These are phyloP conservation scores for Diachasmimorpha longicaudata DNA, from an alignment of 1,140 invertebrate genomes.

Conservation along the genomic window DNA sequence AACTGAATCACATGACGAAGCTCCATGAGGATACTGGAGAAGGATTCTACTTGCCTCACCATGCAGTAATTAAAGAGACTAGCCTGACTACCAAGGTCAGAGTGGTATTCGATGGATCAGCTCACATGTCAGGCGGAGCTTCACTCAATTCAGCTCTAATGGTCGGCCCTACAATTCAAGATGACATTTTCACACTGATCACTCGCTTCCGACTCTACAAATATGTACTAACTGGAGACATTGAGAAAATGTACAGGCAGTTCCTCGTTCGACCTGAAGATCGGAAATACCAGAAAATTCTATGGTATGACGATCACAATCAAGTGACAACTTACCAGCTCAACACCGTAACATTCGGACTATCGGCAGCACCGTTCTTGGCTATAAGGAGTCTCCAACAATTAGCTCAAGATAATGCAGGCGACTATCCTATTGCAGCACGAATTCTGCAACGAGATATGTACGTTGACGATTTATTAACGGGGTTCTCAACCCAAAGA, in stretches of 20 bases:
- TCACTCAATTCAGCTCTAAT: constrained; percentile 28
- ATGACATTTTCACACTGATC: constrained; percentile 22
- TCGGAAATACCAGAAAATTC: constrained; percentile 46
- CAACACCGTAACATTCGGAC: constrained; percentile 52
- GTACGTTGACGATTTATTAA: constrained; percentile 46
- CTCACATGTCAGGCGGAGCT: not conserved
- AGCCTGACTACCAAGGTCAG: constrained; percentile 37
- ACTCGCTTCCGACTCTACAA: constrained; percentile 41
- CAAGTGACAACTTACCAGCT: constrained; percentile 41
- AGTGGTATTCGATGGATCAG: constrained; percentile 42
- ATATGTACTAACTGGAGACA: constrained; percentile 47
- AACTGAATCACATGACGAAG: constrained; percentile 39
- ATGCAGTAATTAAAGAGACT: constrained; percentile 35
- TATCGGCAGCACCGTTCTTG: constrained; percentile 28
- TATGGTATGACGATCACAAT: constrained; percentile 43
- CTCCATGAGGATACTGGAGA: not conserved
- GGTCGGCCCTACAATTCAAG: constrained; percentile 26
- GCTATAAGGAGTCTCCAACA: constrained; percentile 17
- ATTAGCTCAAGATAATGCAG: constrained; percentile 4
- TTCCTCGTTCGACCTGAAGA: constrained; percentile 41
- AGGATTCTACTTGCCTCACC: constrained; percentile 41
- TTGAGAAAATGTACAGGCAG: constrained; percentile 57
- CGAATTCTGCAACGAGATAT: constrained; percentile 26
- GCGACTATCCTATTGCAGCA: constrained; percentile 16
- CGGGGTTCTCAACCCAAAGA: constrained; percentile 27